Base-by-base conservation (phyloP, 1,140 invertebrate species). In the Heliconius melpomene region DNA sequence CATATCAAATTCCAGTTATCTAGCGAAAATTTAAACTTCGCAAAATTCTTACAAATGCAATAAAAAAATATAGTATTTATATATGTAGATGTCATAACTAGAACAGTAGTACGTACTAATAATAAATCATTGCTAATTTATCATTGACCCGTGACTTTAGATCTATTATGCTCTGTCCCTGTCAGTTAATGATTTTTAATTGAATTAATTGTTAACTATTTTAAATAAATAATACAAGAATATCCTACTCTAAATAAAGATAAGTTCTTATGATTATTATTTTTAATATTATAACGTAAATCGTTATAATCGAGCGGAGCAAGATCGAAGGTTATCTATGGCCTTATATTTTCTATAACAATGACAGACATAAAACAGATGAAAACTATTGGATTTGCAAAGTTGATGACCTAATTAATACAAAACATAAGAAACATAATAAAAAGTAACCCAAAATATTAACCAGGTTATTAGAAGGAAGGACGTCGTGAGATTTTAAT, bases 71-170 rank as follows among this genome's bases (percentile, higher is more conserved):
- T 11, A 11, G 11, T 46, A 46, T 11, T 2, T 46, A 46, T 46
- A 13, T 46, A n/a, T n/a, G n/a, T n/a, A 46, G 40, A 46, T 13
- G 11, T 46, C 40, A 46, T 2, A 66, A 66, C 23, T 66, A 66
- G 60, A 66, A 66, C 23, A 11, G 2, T 5, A n/a, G 7, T 57
- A 57, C 20, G 54, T 23, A 57, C 60, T 66, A 66, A 66, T 9
- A 66, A 66, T 66, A 66, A 66, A 66, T 66, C 23, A 66, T 66
- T 66, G 60, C 23, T 66, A 66, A 66, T 29, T 66, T 66, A 26
- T 66, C 60, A 66, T 66, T 66, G 60, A 66, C 60, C 60, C 29
- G 9, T 66, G 60, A 66, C 60, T 13, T 66, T 26, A 66, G 60
- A 29, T 29, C 20, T 26, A 66, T 66, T 16, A 26, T 16, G 60